Percentiles rank a stretch among this genome's conserved stretches.
These are phyloP conservation scores for Drosophila athabasca DNA, from an alignment of 1,140 invertebrate genomes.

Conservation along the genomic window DNA sequence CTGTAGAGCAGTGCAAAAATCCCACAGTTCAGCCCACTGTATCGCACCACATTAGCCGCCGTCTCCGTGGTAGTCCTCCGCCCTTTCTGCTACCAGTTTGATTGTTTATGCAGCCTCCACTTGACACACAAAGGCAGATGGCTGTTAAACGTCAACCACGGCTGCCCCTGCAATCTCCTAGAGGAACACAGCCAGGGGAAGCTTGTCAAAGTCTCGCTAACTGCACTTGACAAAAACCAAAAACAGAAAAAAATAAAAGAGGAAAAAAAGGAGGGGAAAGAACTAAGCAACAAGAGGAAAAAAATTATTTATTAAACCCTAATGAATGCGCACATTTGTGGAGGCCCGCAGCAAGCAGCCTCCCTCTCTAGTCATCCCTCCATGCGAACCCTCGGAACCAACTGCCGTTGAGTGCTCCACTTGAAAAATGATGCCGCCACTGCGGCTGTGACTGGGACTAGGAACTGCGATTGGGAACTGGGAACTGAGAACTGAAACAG, in stretches of 20 bases:
- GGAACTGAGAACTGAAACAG: constrained; percentile 24
- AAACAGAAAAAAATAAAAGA: constrained; percentile 9
- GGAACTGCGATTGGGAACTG: constrained; percentile 39
- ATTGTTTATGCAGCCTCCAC: constrained; percentile 40
- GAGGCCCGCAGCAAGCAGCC: constrained; percentile 28
- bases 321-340: constrained; percentile 77
- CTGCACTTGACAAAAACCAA: constrained; percentile 39
- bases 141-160: constrained; percentile 53
- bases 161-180: background rate
- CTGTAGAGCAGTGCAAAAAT: no score
- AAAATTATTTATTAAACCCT: constrained; percentile 77
- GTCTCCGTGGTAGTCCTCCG: constrained; percentile 17
- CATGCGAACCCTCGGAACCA: constrained; percentile 14
- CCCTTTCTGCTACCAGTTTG: background rate
- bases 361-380: constrained; percentile 3
- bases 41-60: constrained; percentile 9
- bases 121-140: constrained; percentile 49
- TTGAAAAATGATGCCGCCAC: constrained; percentile 73
- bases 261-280: background rate
- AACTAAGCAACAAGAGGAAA: constrained; percentile 31
- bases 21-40: no score
- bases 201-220: constrained; percentile 55
- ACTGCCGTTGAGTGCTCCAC: constrained; percentile 53
- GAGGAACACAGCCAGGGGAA: constrained; percentile 1
- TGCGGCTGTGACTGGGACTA: constrained; percentile 32